Evolutionary conservation across 1,140 invertebrate species (phyloP).

Genomic region (Ceratosolen fusciceps): DNA sequence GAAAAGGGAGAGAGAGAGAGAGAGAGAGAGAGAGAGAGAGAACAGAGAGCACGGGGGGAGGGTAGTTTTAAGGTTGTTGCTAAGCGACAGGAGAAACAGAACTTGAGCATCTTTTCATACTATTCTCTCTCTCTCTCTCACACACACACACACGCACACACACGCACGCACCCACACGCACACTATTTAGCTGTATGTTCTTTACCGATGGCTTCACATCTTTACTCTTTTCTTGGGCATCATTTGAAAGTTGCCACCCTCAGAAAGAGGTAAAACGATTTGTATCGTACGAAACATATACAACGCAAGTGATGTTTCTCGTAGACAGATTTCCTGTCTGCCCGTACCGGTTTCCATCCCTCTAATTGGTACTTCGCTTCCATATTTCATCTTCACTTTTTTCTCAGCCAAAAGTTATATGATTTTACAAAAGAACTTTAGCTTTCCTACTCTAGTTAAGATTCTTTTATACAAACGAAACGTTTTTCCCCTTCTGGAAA

Average conservation of each 20-base stretch:
- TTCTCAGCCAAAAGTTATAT: not conserved
- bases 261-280: constrained; percentile 1
- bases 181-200: not conserved
- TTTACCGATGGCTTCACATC: not conserved
- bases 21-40: not conserved
- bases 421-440: not conserved
- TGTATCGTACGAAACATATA: constrained; percentile 8
- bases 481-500: not conserved
- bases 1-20: not conserved
- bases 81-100: constrained; percentile 28
- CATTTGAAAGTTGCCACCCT: constrained; percentile 32
- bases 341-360: not conserved
- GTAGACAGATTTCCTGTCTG: not conserved
- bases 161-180: not conserved
- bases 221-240: not conserved
- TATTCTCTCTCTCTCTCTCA: too few species aligned
- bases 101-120: not conserved
- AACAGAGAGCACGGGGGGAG: not conserved
- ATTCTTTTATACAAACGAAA: not conserved
- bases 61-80: constrained; percentile 13
- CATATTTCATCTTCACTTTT: constrained; percentile 11
- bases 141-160: not conserved
- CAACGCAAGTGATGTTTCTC: constrained; percentile 16
- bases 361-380: constrained; percentile 28
- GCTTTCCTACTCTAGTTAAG: not conserved